Percentiles rank a stretch among this genome's conserved stretches.
Conservation (phyloP, 2,113 vertebrate species). For the Corythaixoides concolor region DNA sequence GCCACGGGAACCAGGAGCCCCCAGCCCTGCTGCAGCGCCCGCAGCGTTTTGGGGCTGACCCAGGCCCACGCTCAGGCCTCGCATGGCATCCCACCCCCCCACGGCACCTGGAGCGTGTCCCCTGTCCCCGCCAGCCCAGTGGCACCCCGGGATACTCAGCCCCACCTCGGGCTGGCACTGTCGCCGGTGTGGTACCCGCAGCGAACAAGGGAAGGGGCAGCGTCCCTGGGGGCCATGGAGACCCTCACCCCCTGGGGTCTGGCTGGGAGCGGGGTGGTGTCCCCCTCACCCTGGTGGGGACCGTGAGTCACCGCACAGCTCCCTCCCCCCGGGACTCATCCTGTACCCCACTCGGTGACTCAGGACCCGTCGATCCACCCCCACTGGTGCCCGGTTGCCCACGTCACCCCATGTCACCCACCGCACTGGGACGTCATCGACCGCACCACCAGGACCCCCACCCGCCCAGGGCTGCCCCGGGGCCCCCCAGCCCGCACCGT, state of each 20-base stretch:
- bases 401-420: rapidly evolving
- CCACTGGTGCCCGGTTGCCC: neutral
- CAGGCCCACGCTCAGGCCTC: too few species aligned
- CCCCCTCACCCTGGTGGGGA: too few species aligned
- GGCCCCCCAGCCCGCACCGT: neutral
- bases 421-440: neutral
- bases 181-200: too few species aligned
- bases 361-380: neutral
- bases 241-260: too few species aligned
- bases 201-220: too few species aligned
- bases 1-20: rapidly evolving
- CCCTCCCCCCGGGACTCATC: neutral
- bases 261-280: too few species aligned
- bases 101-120: too few species aligned
- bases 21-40: rapidly evolving
- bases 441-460: rapidly evolving
- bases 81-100: too few species aligned
- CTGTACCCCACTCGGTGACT: neutral
- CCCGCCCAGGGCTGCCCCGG: neutral
- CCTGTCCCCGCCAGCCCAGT: too few species aligned
- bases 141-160: too few species aligned
- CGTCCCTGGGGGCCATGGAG: too few species aligned
- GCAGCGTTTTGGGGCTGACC: neutral
- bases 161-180: too few species aligned
- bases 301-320: neutral